phyloP scores from a whole-genome alignment of 1,140 invertebrate genomes.

The Adoxophyes honmai region DNA sequence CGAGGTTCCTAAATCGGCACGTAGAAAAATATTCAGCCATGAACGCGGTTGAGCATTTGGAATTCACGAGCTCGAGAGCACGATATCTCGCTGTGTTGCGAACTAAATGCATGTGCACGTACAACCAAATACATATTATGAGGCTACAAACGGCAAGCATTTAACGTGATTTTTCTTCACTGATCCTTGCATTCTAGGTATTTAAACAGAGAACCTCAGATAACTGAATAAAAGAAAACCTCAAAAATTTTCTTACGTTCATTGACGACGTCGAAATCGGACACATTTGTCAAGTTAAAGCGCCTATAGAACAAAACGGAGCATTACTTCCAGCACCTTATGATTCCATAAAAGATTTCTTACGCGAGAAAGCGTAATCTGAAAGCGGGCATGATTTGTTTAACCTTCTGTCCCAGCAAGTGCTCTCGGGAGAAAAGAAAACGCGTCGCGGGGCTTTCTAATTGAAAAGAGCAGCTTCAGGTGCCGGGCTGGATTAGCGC shows the following conservation, averaged over 20 bases:
- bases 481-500: neutral
- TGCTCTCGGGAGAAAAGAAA: neutral
- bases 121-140: neutral
- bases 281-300: too few relatives aligned
- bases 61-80: neutral
- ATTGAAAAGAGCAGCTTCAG: neutral
- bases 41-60: neutral
- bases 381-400: slow-evolving; percentile 4
- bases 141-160: neutral
- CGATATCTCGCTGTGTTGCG: neutral
- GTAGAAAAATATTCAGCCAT: too few relatives aligned
- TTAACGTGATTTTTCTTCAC: neutral
- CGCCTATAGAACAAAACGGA: neutral
- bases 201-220: too few relatives aligned
- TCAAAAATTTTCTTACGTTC: too few relatives aligned
- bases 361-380: neutral
- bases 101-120: slow-evolving; percentile 3
- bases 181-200: neutral
- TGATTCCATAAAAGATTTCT: neutral
- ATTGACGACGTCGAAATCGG: too few relatives aligned
- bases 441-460: neutral
- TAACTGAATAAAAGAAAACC: too few relatives aligned
- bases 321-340: neutral
- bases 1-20: too few relatives aligned
- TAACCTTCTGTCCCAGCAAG: neutral